Evolutionary conservation across 2,797 vertebrate genomes (phyloP), one percentile per base, ranked within the genome.

Genomic region (Synaphobranchus kaupii): DNA sequence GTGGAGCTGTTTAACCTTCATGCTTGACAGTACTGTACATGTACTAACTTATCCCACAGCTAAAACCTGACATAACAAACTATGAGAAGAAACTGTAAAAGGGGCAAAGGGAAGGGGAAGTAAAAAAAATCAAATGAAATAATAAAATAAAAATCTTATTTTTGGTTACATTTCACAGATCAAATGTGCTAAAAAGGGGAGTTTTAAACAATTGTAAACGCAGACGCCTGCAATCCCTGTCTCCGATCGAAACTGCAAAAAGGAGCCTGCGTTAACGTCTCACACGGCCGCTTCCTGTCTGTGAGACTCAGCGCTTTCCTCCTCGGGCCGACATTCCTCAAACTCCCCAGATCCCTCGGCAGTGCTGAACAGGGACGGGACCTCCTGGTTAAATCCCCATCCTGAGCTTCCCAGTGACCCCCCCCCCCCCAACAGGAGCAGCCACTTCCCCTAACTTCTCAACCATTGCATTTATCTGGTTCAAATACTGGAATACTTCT

Each of bases 321-420:
- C 80, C 84, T 63, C 63, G 17, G 73, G 9, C 83, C 22, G 34
- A 85, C 88, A 90, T 90, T 89, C 89, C 88, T 86, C 6, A 90
- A 86, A 22, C 86, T 85, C 86, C 86, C 86, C 88, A 7, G 20
- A 54, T 88, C 89, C 84, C 89, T 10, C n/a, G 85, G 86, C n/a
- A 89, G 86, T 76, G 54, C 81, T 4, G 17, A 20, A 83, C 66
- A 66, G 83, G 39, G 48, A 78, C 81, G n/a, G 86, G 71, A 76
- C 71, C 52, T 25, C 54, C 83, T 66, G 85, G 66, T 44, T 85
- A 44, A 34, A 76, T 3, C 71, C 71, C 34, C 71, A 44, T 22
- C 10, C 25, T 68, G 54, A 84, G 80, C 71, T 54, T 58, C 54
- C 17, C 60, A 7, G 63, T 12, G 66, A 71, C 83, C 47, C 31